Evolutionary conservation across 64 coral and sea anemone species (phyloP).

Genomic region (Actinia equina): DNA sequence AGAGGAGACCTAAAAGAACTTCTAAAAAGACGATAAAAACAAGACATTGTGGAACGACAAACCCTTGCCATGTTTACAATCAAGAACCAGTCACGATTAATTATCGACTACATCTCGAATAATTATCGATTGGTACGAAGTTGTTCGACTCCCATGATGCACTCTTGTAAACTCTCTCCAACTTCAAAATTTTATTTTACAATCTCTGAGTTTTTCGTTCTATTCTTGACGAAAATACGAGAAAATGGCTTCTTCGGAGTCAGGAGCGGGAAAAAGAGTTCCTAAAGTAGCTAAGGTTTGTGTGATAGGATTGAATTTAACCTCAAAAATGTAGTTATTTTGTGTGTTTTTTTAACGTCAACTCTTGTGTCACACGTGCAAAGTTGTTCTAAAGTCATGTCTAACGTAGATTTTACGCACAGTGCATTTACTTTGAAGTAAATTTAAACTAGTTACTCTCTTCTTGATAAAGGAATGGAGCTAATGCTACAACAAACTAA

Average conservation of each 20-base stretch:
- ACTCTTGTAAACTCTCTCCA: background rate
- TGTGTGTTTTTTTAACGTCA: background rate
- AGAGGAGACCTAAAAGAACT: background rate
- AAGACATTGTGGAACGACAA: background rate
- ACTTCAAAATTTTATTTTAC: background rate
- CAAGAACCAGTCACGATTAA: background rate
- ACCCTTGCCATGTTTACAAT: background rate
- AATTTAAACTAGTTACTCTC: too few relatives aligned
- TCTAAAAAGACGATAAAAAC: background rate
- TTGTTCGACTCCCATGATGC: background rate
- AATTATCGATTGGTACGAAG: background rate
- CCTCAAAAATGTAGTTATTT: background rate
- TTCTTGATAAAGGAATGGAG: background rate
- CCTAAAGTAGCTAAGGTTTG: constrained; percentile 73
- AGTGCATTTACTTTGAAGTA: too few relatives aligned
- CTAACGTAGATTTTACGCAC: background rate
- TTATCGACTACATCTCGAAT: background rate
- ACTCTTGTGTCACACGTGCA: background rate
- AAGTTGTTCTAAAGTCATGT: background rate
- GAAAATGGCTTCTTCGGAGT: constrained; percentile 53
- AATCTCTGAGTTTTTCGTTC: background rate
- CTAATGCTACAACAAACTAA: background rate
- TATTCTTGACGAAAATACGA: background rate
- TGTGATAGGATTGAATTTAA: background rate
- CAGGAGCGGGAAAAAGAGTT: constrained; percentile 32